These are phyloP conservation scores for Drosophila trichaetosa DNA, from an alignment of 2,888 invertebrate genomes.

Conservation along the genomic window DNA sequence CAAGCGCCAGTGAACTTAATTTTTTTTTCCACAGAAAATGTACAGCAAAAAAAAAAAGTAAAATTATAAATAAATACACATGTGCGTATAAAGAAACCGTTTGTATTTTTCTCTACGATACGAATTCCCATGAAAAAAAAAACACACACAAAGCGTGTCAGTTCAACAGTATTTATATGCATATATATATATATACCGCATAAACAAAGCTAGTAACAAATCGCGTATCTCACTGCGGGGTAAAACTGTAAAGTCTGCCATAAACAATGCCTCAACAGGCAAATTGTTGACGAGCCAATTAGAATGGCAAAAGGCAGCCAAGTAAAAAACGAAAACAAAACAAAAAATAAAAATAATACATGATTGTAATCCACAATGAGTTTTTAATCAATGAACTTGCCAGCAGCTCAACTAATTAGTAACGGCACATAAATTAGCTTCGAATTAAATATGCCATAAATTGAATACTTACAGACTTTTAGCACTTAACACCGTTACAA, in stretches of 20 bases:
- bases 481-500: background rate
- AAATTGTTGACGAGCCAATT: conserved; percentile 4
- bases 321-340: background rate
- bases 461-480: background rate
- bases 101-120: background rate
- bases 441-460: conserved; percentile 1
- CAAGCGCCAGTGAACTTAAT: conserved; percentile 19
- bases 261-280: conserved; percentile 8
- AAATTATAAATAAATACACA: conserved; percentile 14
- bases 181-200: background rate
- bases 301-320: conserved; percentile 7
- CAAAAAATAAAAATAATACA: conserved; percentile 1
- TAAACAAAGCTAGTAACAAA: conserved; percentile 14
- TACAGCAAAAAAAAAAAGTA: background rate
- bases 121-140: conserved; percentile 8
- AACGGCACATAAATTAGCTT: background rate
- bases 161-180: background rate
- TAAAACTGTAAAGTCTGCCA: conserved; percentile 10
- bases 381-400: conserved; percentile 8
- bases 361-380: conserved; percentile 8
- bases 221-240: background rate
- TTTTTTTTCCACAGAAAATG: conserved; percentile 9
- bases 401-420: conserved; percentile 5
- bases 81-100: conserved; percentile 5
- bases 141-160: conserved; percentile 14